A percentile compares a stretch with the other conserved stretches of the same genome.
phyloP scores from a whole-genome alignment of 2,113 vertebrate species.

The Nyctibius bracteatus region DNA sequence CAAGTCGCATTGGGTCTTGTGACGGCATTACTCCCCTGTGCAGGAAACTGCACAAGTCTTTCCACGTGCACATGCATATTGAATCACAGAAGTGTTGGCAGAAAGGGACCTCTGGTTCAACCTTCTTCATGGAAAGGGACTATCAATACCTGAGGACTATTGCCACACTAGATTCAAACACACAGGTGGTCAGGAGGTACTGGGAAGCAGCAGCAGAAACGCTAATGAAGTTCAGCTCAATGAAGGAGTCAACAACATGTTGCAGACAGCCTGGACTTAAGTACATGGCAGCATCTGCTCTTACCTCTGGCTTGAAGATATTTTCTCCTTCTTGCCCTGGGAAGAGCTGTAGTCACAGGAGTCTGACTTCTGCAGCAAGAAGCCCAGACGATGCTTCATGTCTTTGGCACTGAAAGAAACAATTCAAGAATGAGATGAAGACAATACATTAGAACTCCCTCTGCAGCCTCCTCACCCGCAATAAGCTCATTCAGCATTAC shows the following conservation, averaged over 20 bases:
- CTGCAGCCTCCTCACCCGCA: background rate
- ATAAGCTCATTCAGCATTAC: background rate
- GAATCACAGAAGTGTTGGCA: background rate
- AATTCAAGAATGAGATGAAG: background rate
- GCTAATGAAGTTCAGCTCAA: background rate
- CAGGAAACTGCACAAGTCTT: background rate
- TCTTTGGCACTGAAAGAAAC: slow-evolving; percentile 84
- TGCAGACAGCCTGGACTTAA: background rate
- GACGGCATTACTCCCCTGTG: rapidly evolving
- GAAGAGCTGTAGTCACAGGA: slow-evolving; percentile 75
- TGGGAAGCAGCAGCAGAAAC: background rate
- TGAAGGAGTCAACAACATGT: background rate
- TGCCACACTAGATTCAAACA: background rate
- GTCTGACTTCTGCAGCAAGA: slow-evolving; percentile 88
- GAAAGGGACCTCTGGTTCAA: background rate
- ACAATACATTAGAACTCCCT: background rate
- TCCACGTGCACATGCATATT: no score
- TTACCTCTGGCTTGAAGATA: slow-evolving; percentile 78
- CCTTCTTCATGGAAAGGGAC: background rate
- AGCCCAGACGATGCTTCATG: slow-evolving; percentile 91
- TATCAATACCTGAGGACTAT: background rate
- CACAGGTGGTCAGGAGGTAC: background rate
- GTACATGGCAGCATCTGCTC: background rate
- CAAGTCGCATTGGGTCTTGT: background rate
- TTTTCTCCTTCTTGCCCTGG: slow-evolving; percentile 78